Evolutionary conservation across 2,797 vertebrate genomes (phyloP).

Genomic region (Acropternis orthonyx): DNA sequence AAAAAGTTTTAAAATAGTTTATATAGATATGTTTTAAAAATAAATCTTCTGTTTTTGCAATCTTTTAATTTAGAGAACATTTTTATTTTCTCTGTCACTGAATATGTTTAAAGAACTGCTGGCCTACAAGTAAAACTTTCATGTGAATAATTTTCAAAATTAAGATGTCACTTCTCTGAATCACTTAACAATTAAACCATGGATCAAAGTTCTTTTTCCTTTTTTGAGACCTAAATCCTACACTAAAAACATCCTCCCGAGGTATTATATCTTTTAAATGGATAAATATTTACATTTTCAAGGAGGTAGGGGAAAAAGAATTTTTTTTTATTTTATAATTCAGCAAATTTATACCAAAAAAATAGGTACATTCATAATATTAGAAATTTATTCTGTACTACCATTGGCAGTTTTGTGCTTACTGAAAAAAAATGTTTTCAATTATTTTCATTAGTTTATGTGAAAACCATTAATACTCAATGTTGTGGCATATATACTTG

Average conservation of each 20-base stretch:
- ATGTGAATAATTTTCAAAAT: not conserved
- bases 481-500: not conserved
- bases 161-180: not conserved
- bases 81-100: not conserved
- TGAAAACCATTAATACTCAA: not conserved
- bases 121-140: not conserved
- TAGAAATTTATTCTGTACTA: not conserved
- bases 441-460: not conserved
- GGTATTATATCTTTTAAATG: not conserved
- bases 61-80: not conserved
- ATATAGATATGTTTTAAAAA: not conserved
- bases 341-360: not conserved
- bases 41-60: not conserved
- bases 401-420: not conserved
- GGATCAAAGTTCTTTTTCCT: not conserved
- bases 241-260: not conserved
- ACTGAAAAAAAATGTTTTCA: too few relatives aligned
- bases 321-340: not conserved
- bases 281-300: not conserved
- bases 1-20: not conserved
- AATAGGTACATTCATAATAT: not conserved
- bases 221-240: not conserved
- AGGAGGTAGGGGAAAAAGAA: fast-evolving
- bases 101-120: not conserved
- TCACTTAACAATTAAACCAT: not conserved